Conservation (phyloP, 2,113 vertebrate species). For the Axis porcinus region DNA sequence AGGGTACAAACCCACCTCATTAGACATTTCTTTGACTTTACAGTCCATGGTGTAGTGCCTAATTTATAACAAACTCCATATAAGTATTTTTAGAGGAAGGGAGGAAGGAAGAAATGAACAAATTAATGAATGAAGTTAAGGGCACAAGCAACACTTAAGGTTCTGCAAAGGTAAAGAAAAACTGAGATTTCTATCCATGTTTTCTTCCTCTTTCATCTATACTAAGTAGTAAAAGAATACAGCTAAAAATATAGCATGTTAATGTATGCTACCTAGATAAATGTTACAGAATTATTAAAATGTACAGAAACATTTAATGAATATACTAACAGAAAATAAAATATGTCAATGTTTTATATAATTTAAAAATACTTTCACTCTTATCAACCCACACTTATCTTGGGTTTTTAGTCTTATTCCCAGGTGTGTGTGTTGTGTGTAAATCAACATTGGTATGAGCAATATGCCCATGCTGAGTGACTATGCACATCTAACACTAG, state of each 20-base stretch:
- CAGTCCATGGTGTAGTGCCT: fast-evolving
- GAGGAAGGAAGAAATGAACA: neutral
- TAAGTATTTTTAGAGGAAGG: neutral
- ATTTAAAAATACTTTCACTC: neutral
- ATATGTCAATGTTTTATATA: neutral
- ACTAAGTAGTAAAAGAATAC: neutral
- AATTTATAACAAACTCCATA: neutral
- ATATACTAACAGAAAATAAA: neutral
- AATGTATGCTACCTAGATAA: neutral
- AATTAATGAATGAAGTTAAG: neutral
- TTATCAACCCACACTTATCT: neutral
- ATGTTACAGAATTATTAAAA: neutral
- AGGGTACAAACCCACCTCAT: neutral
- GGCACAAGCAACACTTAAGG: neutral
- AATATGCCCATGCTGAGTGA: slow-evolving; percentile 13
- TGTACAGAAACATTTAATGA: neutral
- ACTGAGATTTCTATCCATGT: neutral
- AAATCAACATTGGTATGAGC: neutral
- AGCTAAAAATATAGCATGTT: neutral
- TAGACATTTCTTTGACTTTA: neutral
- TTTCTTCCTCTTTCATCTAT: neutral
- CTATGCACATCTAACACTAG: slow-evolving; percentile 6
- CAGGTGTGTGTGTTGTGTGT: no score
- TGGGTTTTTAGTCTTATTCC: neutral
- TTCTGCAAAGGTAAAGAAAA: neutral